Conservation (phyloP, 1,140 invertebrate species). For the Spodoptera litura region DNA sequence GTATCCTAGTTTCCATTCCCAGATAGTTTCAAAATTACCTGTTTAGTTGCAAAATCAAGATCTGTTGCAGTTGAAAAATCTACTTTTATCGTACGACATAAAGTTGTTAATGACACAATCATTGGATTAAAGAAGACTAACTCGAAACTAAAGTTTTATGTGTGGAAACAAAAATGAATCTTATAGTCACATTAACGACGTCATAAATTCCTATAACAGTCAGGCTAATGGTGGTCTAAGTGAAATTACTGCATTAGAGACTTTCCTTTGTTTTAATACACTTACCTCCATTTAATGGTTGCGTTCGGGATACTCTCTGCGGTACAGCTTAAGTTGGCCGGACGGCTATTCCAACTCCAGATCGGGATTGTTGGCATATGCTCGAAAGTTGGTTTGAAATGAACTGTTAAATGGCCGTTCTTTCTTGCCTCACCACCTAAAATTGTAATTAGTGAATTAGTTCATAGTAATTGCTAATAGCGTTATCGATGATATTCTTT, state of each 20-base stretch:
- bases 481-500: too few relatives aligned
- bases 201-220: constrained; percentile 5
- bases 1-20: too few relatives aligned
- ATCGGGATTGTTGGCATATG: constrained; percentile 90
- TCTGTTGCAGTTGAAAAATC: too few relatives aligned
- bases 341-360: constrained; percentile 93
- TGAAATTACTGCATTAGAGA: constrained; percentile 22
- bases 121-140: too few relatives aligned
- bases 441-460: constrained; percentile 12
- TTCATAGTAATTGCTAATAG: too few relatives aligned
- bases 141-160: not conserved
- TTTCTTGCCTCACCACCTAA: constrained; percentile 89
- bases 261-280: constrained; percentile 45
- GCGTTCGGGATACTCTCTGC: constrained; percentile 96
- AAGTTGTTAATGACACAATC: too few relatives aligned
- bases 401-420: constrained; percentile 94
- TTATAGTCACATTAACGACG: not conserved
- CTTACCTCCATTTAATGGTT: constrained; percentile 93
- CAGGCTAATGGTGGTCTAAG: not conserved
- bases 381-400: constrained; percentile 93
- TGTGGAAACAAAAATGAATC: not conserved
- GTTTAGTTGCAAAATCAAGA: too few relatives aligned
- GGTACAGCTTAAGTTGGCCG: constrained; percentile 95
- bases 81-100: too few relatives aligned
- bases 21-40: too few relatives aligned